Evolutionary conservation across 1,140 invertebrate genomes (phyloP), one percentile per base, ranked within the genome.

Genomic region (Philotrypesis tridentata): DNA sequence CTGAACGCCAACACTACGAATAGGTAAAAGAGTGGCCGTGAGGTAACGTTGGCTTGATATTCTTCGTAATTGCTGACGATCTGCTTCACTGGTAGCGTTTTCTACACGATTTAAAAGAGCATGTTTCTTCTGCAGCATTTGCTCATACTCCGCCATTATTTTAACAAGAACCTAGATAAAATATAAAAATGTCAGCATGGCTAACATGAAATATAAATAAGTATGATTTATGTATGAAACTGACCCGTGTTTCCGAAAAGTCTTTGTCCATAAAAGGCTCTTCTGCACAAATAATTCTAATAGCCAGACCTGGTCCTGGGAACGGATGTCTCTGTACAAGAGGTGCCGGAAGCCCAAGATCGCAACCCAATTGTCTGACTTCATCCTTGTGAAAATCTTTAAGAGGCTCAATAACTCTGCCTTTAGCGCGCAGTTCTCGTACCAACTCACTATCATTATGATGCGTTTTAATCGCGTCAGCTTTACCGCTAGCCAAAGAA

Each of bases 331-430:
- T 94, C 89, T 98, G 95, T 43, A 99, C 97, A 81, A 99, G 90
- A 81, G 96, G 94, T 17, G 93, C 88, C 9, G 98, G 96, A 65
- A 99, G 93, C 0, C 97, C 98, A 76, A 99, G 93, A 90, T 99
- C 97, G 87, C 94, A 93, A 68, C 98, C 99, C 75, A 97, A 89
- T 40, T 93, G 92, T 79, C 96, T 93, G 73, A 99, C 99, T 93
- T 99, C 99, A 91, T 99, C 99, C 93, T 99, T 99, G 89, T 99
- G 99, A 90, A 99, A 99, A 92, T 99, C 99, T 92, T 96, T 97
- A 17, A 99, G 93, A n/a, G 99, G 99, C 92, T 99, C 99, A 27
- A 99, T 96, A 21, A 99, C 98, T 80, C 97, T 93, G 17, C 97
- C 98, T 86, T 96, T 92, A 84, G 94, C 93, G 81, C 99, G 93